Evolutionary conservation across 2,797 vertebrate genomes (phyloP).

Genomic region (Clarias platycephalus): DNA sequence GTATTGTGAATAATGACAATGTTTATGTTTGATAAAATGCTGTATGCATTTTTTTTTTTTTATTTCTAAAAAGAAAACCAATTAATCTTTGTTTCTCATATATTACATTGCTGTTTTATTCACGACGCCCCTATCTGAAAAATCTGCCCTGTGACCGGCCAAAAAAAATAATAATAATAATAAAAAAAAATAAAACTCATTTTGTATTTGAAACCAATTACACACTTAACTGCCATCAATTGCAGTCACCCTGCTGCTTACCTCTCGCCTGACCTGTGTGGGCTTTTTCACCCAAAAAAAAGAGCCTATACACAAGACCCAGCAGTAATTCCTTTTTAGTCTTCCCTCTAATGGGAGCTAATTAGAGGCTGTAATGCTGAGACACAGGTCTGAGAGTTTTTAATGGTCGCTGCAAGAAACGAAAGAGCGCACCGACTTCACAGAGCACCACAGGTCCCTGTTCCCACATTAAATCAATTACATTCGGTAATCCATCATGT

Average conservation of each 20-base stretch:
- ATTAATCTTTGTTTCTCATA: too few relatives aligned
- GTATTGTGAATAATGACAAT: too few relatives aligned
- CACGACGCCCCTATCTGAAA: too few relatives aligned
- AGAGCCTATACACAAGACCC: constrained; percentile 20
- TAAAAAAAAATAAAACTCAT: not conserved
- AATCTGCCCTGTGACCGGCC: not conserved
- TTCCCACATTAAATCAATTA: constrained; percentile 61
- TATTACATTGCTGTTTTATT: too few relatives aligned
- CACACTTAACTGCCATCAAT: not conserved
- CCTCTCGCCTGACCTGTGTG: not conserved
- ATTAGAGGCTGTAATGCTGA: constrained; percentile 59
- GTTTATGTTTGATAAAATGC: too few relatives aligned
- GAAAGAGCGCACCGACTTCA: constrained; percentile 50
- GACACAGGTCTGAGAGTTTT: constrained; percentile 54
- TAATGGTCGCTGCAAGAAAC: constrained; percentile 55
- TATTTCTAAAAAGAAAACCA: too few relatives aligned
- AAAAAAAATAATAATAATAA: too few relatives aligned
- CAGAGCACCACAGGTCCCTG: constrained; percentile 52
- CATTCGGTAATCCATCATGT: constrained; percentile 57
- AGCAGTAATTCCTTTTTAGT: constrained; percentile 58
- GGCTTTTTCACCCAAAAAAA: not conserved
- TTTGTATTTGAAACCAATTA: not conserved
- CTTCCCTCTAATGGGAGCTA: constrained; percentile 62
- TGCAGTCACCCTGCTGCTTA: not conserved
- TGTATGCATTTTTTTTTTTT: too few relatives aligned